Evolutionary conservation across 2,888 invertebrate species (phyloP).

Genomic region (Drosophila lacicola): DNA sequence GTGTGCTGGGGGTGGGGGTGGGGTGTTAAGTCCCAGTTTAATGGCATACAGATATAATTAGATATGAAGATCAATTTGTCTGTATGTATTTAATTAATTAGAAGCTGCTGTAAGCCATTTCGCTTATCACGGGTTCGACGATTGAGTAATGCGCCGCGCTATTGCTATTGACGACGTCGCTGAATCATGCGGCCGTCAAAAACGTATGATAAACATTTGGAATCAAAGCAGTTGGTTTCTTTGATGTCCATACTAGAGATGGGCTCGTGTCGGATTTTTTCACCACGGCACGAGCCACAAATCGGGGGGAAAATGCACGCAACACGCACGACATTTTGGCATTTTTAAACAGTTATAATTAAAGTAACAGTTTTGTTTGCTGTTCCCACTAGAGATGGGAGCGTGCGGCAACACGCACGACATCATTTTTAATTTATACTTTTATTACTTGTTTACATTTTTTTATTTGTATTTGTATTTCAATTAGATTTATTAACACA

Average conservation of each 20-base stretch:
- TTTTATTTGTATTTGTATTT: no score
- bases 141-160: conserved; percentile 56
- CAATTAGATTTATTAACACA: no score
- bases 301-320: no score
- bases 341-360: no score
- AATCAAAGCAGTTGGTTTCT: not conserved
- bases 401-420: not conserved
- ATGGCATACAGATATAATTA: not conserved
- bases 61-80: not conserved
- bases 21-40: no score
- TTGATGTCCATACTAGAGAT: not conserved
- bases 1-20: no score
- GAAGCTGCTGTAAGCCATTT: conserved; percentile 32
- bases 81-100: conserved; percentile 32
- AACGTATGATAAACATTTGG: conserved; percentile 12
- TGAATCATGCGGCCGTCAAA: conserved; percentile 36
- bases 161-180: conserved; percentile 9
- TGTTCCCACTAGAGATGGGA: not conserved
- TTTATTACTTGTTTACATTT: not conserved
- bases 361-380: no score
- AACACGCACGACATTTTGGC: no score
- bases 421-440: no score
- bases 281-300: not conserved
- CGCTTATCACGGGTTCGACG: conserved; percentile 66
- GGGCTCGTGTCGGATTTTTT: not conserved